Base-by-base conservation (phyloP, 2,888 invertebrate genomes). In the Nephrotoma appendiculata region DNA sequence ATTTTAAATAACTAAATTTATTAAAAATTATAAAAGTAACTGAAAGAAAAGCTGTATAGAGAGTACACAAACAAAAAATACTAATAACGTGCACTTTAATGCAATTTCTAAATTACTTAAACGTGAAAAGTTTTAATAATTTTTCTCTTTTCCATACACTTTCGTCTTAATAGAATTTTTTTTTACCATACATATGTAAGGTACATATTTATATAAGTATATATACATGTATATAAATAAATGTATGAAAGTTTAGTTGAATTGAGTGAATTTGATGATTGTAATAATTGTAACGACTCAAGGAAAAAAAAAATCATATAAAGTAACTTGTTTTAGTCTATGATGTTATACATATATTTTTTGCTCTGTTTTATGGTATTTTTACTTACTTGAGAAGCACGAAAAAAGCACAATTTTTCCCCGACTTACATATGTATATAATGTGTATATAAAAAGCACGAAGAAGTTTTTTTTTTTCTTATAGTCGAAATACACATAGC, bases 261-360 rank as follows among this genome's bases (percentile, higher is more conserved):
- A 83, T 83, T 83, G 83, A 83, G 83, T 83, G 83, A 83, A 83
- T 83, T 83, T 83, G 83, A 83, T 83, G 83, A 83, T 83, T 83
- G 83, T 42, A 83, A 83, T 83, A 83, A 83, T 83, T 83, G 83
- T 83, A 83, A 83, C 83, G 83, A 83, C 41, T 83, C 83, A 41
- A 83, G 41, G 12, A 71, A 2, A 71, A 71, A n/a, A 19, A 71
- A 71, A 71, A 15, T 71, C 9, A 83, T n/a, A 83, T 41, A 42
- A 41, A 83, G 83, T 57, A 57, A 57, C 52, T 57, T 57, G 52
- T 57, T 57, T 57, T 57, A 57, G 52, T 57, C 52, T 57, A 57
- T 57, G 52, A 15, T 57, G 6, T 44, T 44, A 2, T 44, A 31
- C 31, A 31, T 31, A 31, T 57, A 52, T 57, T 57, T 83, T 83